Percentiles rank a stretch among this genome's conserved stretches.
Conservation (phyloP, 2,888 invertebrate genomes). For the Nymphalis urticae region DNA sequence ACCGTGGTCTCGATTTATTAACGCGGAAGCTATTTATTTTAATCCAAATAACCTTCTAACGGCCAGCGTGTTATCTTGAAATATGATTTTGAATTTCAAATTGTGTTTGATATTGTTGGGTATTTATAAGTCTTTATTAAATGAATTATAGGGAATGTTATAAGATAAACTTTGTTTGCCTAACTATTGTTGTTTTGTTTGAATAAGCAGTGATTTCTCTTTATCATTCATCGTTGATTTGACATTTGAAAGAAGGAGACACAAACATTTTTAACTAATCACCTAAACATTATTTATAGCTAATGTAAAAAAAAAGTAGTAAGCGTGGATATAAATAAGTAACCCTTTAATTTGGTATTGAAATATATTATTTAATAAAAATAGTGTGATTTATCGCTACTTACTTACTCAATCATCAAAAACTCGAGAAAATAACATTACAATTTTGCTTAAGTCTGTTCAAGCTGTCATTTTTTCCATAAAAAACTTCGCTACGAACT, state of each 20-base stretch:
- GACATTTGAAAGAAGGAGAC: too few relatives aligned
- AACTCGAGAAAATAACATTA: conserved; percentile 9
- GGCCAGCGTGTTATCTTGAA: conserved; percentile 24
- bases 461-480: conserved; percentile 22
- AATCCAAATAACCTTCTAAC: conserved; percentile 36
- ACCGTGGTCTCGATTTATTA: conserved; percentile 44
- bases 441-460: conserved; percentile 6
- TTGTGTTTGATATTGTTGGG: background rate
- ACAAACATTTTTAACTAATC: too few relatives aligned
- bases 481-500: conserved; percentile 20
- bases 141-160: background rate
- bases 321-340: too few relatives aligned
- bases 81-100: conserved; percentile 17
- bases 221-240: too few relatives aligned
- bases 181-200: too few relatives aligned
- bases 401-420: conserved; percentile 11
- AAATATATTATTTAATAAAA: too few relatives aligned
- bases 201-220: too few relatives aligned
- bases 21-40: conserved; percentile 42
- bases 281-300: too few relatives aligned
- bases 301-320: too few relatives aligned
- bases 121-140: background rate
- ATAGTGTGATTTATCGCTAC: too few relatives aligned
- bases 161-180: background rate
- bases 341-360: too few relatives aligned